Evolutionary conservation across 2,888 invertebrate genomes (phyloP).

Genomic region (Nymphalis urticae): DNA sequence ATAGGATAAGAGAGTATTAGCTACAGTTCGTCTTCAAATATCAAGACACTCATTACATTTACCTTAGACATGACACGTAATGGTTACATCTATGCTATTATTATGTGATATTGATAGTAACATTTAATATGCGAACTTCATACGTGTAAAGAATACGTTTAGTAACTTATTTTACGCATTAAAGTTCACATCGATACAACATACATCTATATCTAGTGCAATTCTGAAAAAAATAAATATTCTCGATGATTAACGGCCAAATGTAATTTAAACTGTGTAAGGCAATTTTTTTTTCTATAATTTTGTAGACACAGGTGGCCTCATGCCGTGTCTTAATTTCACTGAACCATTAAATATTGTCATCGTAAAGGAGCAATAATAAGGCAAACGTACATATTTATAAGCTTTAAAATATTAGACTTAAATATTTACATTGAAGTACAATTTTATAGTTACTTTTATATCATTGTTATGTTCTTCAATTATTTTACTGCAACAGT

Average conservation of each 20-base stretch:
- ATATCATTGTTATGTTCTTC: not conserved
- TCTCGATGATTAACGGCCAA: slow-evolving; percentile 46
- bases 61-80: slow-evolving; percentile 39
- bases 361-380: slow-evolving; percentile 30
- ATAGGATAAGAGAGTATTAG: slow-evolving; percentile 40
- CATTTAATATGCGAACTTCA: slow-evolving; percentile 49
- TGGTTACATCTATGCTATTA: slow-evolving; percentile 24
- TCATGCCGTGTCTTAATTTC: slow-evolving; percentile 17
- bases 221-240: slow-evolving; percentile 52
- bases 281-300: slow-evolving; percentile 40
- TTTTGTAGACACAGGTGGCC: slow-evolving; percentile 58
- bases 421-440: slow-evolving; percentile 21
- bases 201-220: slow-evolving; percentile 55
- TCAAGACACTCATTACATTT: slow-evolving; percentile 60
- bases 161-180: slow-evolving; percentile 35
- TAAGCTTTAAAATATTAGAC: slow-evolving; percentile 17
- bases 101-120: slow-evolving; percentile 38
- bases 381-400: slow-evolving; percentile 20
- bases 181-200: slow-evolving; percentile 50
- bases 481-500: slow-evolving; percentile 4
- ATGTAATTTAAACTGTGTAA: slow-evolving; percentile 45
- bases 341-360: slow-evolving; percentile 37
- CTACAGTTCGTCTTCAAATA: slow-evolving; percentile 60
- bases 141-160: slow-evolving; percentile 14
- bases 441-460: too few relatives aligned